phyloP scores from a whole-genome alignment of 35 echinoderm and acorn worm species.

The Holothuria glaberrima region DNA sequence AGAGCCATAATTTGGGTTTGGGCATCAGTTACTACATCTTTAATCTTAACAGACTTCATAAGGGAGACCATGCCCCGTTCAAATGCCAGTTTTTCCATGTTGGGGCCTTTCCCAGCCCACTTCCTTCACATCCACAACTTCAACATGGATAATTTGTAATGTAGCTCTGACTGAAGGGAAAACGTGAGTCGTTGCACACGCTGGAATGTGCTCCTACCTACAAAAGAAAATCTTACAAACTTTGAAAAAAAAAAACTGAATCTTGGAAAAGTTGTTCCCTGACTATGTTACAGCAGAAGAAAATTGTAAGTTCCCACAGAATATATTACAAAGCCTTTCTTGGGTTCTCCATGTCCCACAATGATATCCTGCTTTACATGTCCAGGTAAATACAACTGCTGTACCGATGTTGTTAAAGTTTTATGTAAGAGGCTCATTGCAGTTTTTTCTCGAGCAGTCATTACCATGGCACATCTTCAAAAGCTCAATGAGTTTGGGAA shows the following conservation, averaged over 20 bases:
- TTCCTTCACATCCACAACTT: slow-evolving; percentile 46
- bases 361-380: slow-evolving; percentile 4
- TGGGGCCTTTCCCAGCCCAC: slow-evolving; percentile 38
- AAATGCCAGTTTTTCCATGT: slow-evolving; percentile 62
- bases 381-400: slow-evolving; percentile 26
- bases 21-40: slow-evolving; percentile 61
- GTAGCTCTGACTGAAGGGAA: slow-evolving; percentile 11
- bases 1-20: slow-evolving; percentile 50
- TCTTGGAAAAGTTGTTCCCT: slow-evolving; percentile 32
- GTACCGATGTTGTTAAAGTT: slow-evolving; percentile 2
- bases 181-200: too few species aligned
- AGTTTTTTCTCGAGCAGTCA: neutral
- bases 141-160: slow-evolving; percentile 45
- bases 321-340: slow-evolving; percentile 40
- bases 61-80: slow-evolving; percentile 47
- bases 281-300: slow-evolving; percentile 33
- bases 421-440: slow-evolving; percentile 10
- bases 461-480: slow-evolving; percentile 29
- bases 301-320: slow-evolving; percentile 25
- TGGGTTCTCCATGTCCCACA: slow-evolving; percentile 27
- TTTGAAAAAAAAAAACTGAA: neutral
- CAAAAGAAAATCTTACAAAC: too few species aligned
- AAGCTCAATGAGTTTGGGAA: slow-evolving; percentile 12
- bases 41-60: neutral
- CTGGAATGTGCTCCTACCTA: too few species aligned